Evolutionary conservation across 2,888 invertebrate species (phyloP), one percentile per base, ranked within the genome.

Genomic region (Tachina grossa): DNA sequence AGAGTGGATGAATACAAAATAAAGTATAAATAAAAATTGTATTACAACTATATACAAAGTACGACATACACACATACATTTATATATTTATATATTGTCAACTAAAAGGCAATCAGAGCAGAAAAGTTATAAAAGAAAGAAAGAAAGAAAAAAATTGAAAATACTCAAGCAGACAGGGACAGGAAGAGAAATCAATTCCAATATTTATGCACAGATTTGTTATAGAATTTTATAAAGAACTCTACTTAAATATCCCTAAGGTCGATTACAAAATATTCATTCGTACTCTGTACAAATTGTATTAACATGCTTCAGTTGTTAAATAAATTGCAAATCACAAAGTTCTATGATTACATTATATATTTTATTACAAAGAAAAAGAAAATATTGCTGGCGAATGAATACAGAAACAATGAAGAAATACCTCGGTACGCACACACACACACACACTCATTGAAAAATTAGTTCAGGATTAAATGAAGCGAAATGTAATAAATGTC

Each of bases 241-340:
- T 72, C 59, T 55, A 66, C 39, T 83, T 71, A 59, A 77, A 77
- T 72, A 59, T 83, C 77, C 77, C 76, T 59, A 14, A 77, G 77
- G 76, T 77, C 72, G 83, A 66, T 77, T 83, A 72, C 77, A 77
- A 68, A 74, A 72, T 71, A 72, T 65, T 75, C 55, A 49, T 45
- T 31, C 31, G 31, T 31, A 31, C 6, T 13, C 49, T 78, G 13
- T 53, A 66, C 65, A 84, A 86, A 86, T 86, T 84, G 81, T 78
- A 81, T 86, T 86, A 84, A 69, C 74, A 84, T 81, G 86, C 71
- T 78, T 86, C 77, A 86, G 51, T 86, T 86, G 84, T 77, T 84
- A 68, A 77, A 78, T 86, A 86, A 86, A 84, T 86, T 84, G 80
- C 86, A 81, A 84, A 84, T 77, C 81, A 83, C 69, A 81, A 84